These are phyloP conservation scores for Actinernus sp. DNA, from an alignment of 92 coral and sea anemone species.

Conservation along the genomic window DNA sequence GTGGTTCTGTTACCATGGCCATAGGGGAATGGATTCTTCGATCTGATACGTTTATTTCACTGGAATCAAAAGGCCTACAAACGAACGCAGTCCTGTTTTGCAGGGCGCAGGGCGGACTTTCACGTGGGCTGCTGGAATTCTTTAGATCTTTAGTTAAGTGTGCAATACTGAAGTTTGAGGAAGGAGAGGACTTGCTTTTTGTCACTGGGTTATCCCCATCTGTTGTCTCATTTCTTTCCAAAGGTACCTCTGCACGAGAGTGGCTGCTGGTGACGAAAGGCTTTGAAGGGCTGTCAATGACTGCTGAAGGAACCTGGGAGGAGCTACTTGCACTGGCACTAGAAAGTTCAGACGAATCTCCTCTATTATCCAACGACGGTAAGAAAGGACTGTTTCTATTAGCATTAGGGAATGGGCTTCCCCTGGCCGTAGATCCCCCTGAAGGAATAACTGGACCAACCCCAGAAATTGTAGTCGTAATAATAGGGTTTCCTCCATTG, in stretches of 20 bases:
- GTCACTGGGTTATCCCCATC: constrained; percentile 4
- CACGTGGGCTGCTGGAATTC: neutral
- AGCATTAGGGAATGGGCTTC: neutral
- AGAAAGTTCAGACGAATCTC: neutral
- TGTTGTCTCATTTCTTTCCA: neutral
- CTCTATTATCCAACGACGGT: neutral
- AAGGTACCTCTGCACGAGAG: neutral
- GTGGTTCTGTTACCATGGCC: too few species aligned
- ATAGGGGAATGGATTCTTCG: too few species aligned
- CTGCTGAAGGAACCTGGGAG: too few species aligned
- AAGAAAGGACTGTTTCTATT: neutral
- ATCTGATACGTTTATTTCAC: too few species aligned
- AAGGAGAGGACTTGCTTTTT: constrained; percentile 53
- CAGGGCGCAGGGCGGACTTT: too few species aligned
- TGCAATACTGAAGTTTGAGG: constrained; percentile 90
- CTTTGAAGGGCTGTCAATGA: neutral
- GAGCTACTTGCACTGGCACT: neutral
- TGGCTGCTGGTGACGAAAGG: neutral
- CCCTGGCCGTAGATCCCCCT: neutral
- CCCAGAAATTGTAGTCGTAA: neutral
- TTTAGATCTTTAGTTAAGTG: constrained; percentile 80
- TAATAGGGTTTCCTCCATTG: neutral
- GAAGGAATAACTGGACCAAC: neutral
- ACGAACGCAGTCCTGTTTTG: too few species aligned
- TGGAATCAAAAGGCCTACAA: too few species aligned